Evolutionary conservation across 1,140 invertebrate genomes (phyloP), one percentile per base, ranked within the genome.

Genomic region (Pinna nobilis): DNA sequence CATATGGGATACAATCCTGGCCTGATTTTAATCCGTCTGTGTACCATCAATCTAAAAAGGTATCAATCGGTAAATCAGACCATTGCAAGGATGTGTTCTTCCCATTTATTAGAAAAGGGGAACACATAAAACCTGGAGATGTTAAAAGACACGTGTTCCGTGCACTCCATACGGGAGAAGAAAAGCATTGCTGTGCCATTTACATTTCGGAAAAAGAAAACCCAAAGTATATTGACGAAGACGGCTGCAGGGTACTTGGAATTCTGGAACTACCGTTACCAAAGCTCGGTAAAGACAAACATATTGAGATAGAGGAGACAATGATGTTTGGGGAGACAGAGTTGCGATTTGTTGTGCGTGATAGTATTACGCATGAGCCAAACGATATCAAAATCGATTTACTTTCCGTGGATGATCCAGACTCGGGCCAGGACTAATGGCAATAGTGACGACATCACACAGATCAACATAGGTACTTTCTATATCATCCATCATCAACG

Each of bases 311-410:
- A 23, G 70, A 73, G 25, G 70, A 73, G 37, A 39, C 70, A 3
- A 11, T 73, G n/a, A 28, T 73, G 11, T 73, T 73, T 55, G 70
- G 70, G 1, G 70, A 57, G n/a, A 73, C 70, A 23, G 63, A 66
- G 32, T 32, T 73, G 11, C 28, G 32, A 32, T 41, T 66, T 20
- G 50, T 15, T 25, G 70, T 64, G 2, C 59, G 23, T 50, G 44
- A 73, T n/a, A n/a, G n/a, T n/a, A n/a, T n/a, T n/a, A n/a, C n/a
- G n/a, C n/a, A n/a, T n/a, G n/a, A n/a, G n/a, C n/a, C n/a, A n/a
- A n/a, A n/a, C n/a, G n/a, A n/a, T n/a, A n/a, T n/a, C n/a, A n/a
- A n/a, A n/a, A n/a, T n/a, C n/a, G n/a, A n/a, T n/a, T n/a, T n/a
- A n/a, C n/a, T n/a, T n/a, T n/a, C n/a, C n/a, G n/a, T n/a, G n/a